These are phyloP conservation scores for Pelobates cultripes DNA, from an alignment of 2,797 vertebrate genomes.

Conservation along the genomic window DNA sequence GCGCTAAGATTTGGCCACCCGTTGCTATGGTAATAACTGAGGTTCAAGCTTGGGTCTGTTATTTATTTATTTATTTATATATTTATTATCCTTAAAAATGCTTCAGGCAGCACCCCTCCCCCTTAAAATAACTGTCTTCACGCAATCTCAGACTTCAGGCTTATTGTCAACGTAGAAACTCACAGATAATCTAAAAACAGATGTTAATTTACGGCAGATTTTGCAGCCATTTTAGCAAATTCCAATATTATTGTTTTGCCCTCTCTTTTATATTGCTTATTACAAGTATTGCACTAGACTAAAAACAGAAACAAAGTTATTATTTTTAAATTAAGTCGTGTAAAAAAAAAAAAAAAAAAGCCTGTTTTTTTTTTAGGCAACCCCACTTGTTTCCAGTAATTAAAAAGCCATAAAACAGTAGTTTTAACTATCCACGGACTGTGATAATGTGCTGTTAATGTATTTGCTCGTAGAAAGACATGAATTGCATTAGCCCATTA, in stretches of 20 bases:
- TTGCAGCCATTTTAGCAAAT: background rate
- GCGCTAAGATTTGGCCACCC: constrained; percentile 45
- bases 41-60: constrained; percentile 40
- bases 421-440: no score
- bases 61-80: constrained; percentile 5
- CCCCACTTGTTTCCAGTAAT: no score
- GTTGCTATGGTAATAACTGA: constrained; percentile 53
- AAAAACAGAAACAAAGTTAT: no score
- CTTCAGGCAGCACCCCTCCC: constrained; percentile 17
- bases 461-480: no score
- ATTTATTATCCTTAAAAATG: constrained; percentile 3
- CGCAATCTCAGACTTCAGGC: background rate
- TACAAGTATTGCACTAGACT: no score
- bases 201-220: background rate
- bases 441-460: no score
- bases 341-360: no score
- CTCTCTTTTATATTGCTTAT: no score
- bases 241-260: background rate
- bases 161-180: background rate
- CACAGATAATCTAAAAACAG: background rate
- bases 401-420: no score
- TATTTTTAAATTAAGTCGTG: no score
- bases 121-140: constrained; percentile 9
- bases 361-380: no score
- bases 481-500: no score